Evolutionary conservation across 2,888 invertebrate genomes (phyloP).

Genomic region (Glaucopsyche alexis): DNA sequence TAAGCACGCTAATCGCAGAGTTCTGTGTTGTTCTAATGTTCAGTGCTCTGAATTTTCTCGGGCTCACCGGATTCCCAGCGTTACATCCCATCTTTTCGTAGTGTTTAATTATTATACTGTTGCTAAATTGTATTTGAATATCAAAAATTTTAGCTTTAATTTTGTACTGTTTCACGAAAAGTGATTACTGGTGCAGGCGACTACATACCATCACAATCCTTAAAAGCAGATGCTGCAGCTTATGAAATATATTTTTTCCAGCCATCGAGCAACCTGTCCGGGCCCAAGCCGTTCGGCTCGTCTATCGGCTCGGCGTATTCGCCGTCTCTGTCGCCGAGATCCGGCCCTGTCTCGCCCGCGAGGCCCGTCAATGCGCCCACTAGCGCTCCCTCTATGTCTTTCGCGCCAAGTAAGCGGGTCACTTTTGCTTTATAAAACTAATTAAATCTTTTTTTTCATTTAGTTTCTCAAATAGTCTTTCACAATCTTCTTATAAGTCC

Average conservation of each 20-base stretch:
- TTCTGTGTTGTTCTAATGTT: too few species aligned
- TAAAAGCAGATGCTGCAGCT: not conserved
- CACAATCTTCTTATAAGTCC: not conserved
- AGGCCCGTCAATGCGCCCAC: conserved; percentile 56
- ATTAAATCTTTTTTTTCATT: not conserved
- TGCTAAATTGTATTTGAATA: too few species aligned
- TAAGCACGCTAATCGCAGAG: too few species aligned
- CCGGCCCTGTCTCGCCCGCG: conserved; percentile 75
- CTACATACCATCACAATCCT: not conserved
- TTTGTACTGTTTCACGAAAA: not conserved
- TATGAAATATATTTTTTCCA: conserved; percentile 42
- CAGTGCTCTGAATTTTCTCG: too few species aligned
- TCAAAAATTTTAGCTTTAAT: not conserved
- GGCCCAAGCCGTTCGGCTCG: conserved; percentile 82
- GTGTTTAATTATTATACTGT: too few species aligned
- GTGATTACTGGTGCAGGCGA: not conserved
- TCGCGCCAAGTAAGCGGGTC: conserved; percentile 76
- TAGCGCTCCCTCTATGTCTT: conserved; percentile 51
- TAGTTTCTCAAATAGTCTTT: not conserved
- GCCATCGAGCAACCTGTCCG: conserved; percentile 77
- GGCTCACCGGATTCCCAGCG: too few species aligned
- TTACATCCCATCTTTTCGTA: too few species aligned
- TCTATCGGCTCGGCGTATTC: conserved; percentile 79
- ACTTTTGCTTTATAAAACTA: conserved; percentile 67
- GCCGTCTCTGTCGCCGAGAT: conserved; percentile 73